Conservation (phyloP, 30 jellyfish, hydroid and myxozoan genomes). For the Rhopilema esculentum region DNA sequence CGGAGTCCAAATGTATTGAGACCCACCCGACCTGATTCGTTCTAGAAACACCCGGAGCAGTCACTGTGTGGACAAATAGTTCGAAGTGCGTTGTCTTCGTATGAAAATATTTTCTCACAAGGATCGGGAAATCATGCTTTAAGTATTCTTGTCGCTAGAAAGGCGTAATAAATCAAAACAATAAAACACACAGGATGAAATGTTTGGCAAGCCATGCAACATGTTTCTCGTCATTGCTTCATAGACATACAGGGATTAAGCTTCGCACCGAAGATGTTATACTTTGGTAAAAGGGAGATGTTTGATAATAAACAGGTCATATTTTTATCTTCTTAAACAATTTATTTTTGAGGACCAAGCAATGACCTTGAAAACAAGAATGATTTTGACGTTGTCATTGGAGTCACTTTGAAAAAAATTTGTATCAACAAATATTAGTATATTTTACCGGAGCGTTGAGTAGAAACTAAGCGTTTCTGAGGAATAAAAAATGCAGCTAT, state of each 20-base stretch:
- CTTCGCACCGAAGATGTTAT: neutral
- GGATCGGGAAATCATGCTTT: neutral
- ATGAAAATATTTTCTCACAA: neutral
- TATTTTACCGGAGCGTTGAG: too few relatives aligned
- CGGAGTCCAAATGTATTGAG: too few relatives aligned
- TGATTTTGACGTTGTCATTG: conserved; percentile 2
- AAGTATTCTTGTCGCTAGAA: neutral
- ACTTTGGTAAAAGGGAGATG: neutral
- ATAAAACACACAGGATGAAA: neutral
- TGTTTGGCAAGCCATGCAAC: neutral
- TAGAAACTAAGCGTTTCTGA: too few relatives aligned
- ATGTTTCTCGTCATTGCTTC: neutral
- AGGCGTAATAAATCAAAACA: neutral
- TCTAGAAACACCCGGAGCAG: neutral
- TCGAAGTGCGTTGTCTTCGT: neutral
- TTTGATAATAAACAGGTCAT: neutral
- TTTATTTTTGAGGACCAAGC: neutral
- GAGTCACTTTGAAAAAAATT: neutral
- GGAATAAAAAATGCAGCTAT: too few relatives aligned
- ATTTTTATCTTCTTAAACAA: neutral
- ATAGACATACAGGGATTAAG: neutral
- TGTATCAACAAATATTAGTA: neutral
- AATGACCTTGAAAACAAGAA: conserved; percentile 12
- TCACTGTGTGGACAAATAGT: neutral
- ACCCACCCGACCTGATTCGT: neutral